Conservation (phyloP, 2,797 vertebrate species). For the Alouatta caraya region DNA sequence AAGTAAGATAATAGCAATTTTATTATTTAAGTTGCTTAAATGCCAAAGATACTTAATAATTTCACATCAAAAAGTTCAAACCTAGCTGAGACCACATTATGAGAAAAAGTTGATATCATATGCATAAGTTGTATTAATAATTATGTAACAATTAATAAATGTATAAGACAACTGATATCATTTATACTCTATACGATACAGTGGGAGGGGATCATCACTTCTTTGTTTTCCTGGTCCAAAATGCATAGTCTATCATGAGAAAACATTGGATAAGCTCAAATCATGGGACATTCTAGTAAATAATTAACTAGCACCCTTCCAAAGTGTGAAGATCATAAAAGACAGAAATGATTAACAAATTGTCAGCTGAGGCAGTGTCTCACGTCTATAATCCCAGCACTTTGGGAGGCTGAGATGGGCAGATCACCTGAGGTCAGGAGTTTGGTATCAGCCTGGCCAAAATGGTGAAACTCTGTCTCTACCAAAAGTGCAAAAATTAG, state of each 20-base stretch:
- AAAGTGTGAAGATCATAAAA: not conserved
- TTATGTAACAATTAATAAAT: not conserved
- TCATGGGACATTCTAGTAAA: not conserved
- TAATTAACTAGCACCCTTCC: not conserved
- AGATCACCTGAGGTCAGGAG: not conserved
- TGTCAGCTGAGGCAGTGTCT: not conserved
- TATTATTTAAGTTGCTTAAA: not conserved
- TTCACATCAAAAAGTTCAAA: not conserved
- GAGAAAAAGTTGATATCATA: not conserved
- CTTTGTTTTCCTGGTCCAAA: not conserved
- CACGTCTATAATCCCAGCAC: not conserved
- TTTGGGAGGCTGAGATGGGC: not conserved
- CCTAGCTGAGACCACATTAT: not conserved
- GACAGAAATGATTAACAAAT: not conserved
- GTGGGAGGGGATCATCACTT: not conserved
- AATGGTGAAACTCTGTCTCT: not conserved
- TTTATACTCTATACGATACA: not conserved
- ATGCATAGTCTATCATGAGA: not conserved
- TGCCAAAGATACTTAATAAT: not conserved
- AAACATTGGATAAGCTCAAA: not conserved
- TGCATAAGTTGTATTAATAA: not conserved
- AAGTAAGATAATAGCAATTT: not conserved
- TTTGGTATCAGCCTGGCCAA: not conserved
- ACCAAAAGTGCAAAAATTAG: not conserved
- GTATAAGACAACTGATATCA: not conserved